Percentiles rank a stretch among this genome's conserved stretches.
Evolutionary conservation across 1,140 invertebrate species (phyloP).

Genomic region (Eumaeus atala): DNA sequence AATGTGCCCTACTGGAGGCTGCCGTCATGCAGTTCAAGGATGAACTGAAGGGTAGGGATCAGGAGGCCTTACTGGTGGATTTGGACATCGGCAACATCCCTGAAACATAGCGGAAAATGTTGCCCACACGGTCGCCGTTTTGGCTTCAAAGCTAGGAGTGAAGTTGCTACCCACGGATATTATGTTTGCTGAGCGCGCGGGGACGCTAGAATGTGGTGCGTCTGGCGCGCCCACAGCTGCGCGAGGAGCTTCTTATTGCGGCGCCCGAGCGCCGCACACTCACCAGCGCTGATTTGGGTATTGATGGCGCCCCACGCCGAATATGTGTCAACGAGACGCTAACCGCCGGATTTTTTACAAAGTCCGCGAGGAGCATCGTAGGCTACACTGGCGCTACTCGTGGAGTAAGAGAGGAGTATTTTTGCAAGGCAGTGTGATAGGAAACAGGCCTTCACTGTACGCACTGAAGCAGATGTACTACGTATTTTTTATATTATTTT

Average conservation of each 20-base stretch:
- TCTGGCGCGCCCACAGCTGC: background rate
- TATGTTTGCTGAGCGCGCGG: too few relatives aligned
- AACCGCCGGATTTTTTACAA: background rate
- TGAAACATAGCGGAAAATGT: background rate
- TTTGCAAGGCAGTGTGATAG: background rate
- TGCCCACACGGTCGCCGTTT: background rate
- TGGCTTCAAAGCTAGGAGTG: background rate
- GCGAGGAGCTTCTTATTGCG: background rate
- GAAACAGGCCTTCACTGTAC: background rate
- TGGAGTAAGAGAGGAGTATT: constrained; percentile 7
- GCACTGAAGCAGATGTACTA: background rate
- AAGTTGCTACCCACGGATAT: too few relatives aligned
- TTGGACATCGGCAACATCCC: too few relatives aligned
- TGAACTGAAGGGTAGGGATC: too few relatives aligned
- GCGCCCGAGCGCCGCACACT: background rate
- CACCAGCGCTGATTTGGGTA: background rate
- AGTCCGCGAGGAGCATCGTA: background rate
- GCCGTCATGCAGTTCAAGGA: background rate
- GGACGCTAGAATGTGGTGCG: background rate
- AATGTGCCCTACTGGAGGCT: too few relatives aligned
- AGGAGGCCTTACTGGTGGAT: background rate
- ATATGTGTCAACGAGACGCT: background rate
- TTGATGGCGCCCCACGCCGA: background rate
- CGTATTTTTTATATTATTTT: too few relatives aligned
- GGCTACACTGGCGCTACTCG: background rate